These are phyloP conservation scores for Uromys caudimaculatus DNA, from an alignment of 2,797 vertebrate species.

Conservation along the genomic window DNA sequence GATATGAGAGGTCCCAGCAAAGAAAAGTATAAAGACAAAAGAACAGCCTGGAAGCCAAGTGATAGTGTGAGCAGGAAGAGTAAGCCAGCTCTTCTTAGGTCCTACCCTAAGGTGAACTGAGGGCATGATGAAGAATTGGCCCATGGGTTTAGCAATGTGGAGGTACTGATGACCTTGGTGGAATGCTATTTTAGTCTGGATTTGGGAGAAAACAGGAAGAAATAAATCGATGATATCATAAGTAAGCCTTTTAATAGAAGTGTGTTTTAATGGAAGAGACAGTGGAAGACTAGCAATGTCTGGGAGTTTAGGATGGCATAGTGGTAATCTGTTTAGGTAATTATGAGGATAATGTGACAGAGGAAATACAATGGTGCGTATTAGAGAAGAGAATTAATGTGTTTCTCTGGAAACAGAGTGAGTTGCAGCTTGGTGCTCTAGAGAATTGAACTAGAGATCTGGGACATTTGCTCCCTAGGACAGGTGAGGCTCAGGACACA, in stretches of 20 bases:
- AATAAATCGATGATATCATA: not conserved
- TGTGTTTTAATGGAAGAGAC: slow-evolving; percentile 13
- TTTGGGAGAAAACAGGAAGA: not conserved
- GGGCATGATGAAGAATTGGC: not conserved
- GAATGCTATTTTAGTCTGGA: not conserved
- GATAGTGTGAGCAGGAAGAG: not conserved
- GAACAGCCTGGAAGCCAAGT: not conserved
- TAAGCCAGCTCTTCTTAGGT: not conserved
- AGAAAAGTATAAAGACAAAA: not conserved
- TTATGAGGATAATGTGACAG: not conserved
- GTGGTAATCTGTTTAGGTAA: not conserved
- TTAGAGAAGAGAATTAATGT: not conserved
- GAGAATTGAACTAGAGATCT: not conserved
- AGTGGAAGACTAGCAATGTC: not conserved
- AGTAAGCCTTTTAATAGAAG: not conserved
- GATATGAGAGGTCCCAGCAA: not conserved
- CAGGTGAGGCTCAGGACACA: not conserved
- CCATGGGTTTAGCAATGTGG: not conserved
- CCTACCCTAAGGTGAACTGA: not conserved
- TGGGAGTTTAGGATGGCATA: not conserved
- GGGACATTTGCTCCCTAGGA: not conserved
- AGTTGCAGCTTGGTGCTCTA: not conserved
- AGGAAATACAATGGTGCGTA: not conserved
- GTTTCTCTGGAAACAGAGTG: not conserved
- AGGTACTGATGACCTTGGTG: not conserved